Conservation (phyloP, 2,797 vertebrate genomes). For the Heteromormyrus szaboi region DNA sequence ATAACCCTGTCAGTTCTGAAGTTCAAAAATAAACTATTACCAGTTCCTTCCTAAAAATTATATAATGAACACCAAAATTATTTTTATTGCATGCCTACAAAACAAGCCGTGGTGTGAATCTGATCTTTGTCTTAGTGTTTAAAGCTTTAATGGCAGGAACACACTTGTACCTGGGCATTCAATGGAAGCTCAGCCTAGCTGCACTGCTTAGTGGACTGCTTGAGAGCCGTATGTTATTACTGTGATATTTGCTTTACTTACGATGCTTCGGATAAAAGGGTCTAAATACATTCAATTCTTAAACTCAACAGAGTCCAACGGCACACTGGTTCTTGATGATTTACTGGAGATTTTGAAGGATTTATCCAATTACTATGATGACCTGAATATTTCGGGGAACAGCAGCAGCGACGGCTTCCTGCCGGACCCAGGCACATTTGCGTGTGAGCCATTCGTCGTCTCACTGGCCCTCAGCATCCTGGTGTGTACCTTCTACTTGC, state of each 20-base stretch:
- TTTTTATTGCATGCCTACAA: neutral
- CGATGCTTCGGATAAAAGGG: neutral
- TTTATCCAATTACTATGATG: constrained; percentile 29
- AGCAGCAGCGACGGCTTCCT: constrained; percentile 29
- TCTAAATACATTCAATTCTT: neutral
- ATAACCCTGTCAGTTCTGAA: neutral
- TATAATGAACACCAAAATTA: neutral
- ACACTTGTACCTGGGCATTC: neutral
- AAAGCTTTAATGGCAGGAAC: neutral
- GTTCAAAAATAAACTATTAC: neutral
- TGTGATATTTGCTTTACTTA: neutral
- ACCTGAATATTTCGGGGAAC: constrained; percentile 43
- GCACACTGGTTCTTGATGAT: constrained; percentile 5
- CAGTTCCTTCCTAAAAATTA: neutral
- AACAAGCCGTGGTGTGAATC: neutral
- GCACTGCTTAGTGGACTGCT: neutral
- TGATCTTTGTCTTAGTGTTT: neutral
- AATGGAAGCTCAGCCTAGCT: neutral
- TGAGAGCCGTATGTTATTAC: neutral
- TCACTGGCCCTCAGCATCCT: neutral
- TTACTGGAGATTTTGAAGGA: constrained; percentile 8
- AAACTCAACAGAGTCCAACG: constrained; percentile 39
- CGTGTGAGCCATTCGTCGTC: constrained; percentile 33
- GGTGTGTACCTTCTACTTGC: constrained; percentile 43
- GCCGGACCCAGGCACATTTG: constrained; percentile 28